Evolutionary conservation across 2,888 invertebrate genomes (phyloP), one percentile per base, ranked within the genome.

Genomic region (Elysia crispata): DNA sequence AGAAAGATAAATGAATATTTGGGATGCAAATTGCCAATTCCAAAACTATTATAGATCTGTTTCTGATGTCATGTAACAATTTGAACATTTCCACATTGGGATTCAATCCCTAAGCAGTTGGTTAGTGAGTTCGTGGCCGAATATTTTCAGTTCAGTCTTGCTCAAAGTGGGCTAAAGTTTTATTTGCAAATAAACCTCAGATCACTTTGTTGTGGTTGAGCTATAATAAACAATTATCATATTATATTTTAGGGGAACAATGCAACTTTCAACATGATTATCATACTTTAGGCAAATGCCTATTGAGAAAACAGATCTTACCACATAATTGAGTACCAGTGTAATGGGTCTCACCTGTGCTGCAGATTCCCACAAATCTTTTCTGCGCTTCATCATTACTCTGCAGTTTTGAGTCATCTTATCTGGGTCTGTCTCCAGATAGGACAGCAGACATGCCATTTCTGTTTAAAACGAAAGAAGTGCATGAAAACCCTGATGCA

Each of bases 331-430:
- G 28, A 18, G 13, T n/a, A 18, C 11, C 18, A 30, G 13, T 62
- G 0, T 11, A 60, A 54, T 62, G 20, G 1, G 15, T 81, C 82
- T 74, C 85, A 92, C 92, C 88, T 92, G 91, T 20, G 95, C 96
- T 28, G 97, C 97, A 93, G 95, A 95, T 92, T 94, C 95, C 92
- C 97, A 98, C 96, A 98, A 96, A 93, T 97, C 96, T 88, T 97
- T 94, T 87, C 98, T 94, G 86, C 95, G 95, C 77, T 94, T 94
- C 73, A 98, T 93, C 94, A 96, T 95, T 87, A 94, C 95, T 87
- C 95, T 94, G 91, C 98, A 98, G 86, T 96, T 95, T 64, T 94
- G 92, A 87, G 96, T 95, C 87, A 98, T 92, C 83, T 95, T 94
- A 88, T 95, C 94, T 69, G 94, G 94, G 86, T 94, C 94, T 88